Percentiles rank a stretch among this genome's conserved stretches.
Evolutionary conservation across 2,888 invertebrate genomes (phyloP).

Genomic region (Eristalinus sepulchralis): DNA sequence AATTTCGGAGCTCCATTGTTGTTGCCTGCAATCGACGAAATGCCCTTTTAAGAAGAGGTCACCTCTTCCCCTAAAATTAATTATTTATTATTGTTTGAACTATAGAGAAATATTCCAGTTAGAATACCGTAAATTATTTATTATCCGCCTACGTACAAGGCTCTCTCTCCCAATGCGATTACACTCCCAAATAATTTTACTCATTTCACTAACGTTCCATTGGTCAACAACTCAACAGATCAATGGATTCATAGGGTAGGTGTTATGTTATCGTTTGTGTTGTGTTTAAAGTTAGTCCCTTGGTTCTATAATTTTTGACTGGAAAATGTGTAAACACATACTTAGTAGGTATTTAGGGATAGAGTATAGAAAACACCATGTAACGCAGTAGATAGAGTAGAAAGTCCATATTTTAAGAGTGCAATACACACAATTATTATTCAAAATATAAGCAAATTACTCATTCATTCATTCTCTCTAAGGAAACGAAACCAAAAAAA

Average conservation of each 20-base stretch:
- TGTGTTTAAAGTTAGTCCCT: conserved; percentile 2
- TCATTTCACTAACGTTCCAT: neutral
- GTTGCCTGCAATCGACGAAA: no score
- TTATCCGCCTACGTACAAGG: neutral
- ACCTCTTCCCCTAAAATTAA: no score
- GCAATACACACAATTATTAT: conserved; percentile 63
- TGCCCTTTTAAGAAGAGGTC: no score
- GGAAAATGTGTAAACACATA: conserved; percentile 23
- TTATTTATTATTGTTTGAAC: neutral
- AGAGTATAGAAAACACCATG: conserved; percentile 62
- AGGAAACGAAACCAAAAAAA: conserved; percentile 13
- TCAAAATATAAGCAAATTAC: conserved; percentile 29
- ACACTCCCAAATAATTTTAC: conserved; percentile 2
- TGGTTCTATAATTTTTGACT: conserved; percentile 27
- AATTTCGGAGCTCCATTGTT: no score
- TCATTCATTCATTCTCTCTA: conserved; percentile 45
- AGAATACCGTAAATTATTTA: conserved; percentile 7
- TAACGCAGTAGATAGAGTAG: conserved; percentile 66
- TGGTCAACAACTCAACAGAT: neutral
- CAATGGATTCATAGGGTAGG: conserved; percentile 15
- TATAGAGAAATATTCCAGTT: conserved; percentile 13
- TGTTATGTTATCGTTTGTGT: conserved; percentile 23
- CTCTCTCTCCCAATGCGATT: conserved; percentile 12
- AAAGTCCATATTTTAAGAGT: conserved; percentile 59
- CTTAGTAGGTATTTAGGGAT: conserved; percentile 30